A percentile compares a stretch with the other conserved stretches of the same genome.
phyloP scores from a whole-genome alignment of 2,113 vertebrate species.

The Lasiurus cinereus region DNA sequence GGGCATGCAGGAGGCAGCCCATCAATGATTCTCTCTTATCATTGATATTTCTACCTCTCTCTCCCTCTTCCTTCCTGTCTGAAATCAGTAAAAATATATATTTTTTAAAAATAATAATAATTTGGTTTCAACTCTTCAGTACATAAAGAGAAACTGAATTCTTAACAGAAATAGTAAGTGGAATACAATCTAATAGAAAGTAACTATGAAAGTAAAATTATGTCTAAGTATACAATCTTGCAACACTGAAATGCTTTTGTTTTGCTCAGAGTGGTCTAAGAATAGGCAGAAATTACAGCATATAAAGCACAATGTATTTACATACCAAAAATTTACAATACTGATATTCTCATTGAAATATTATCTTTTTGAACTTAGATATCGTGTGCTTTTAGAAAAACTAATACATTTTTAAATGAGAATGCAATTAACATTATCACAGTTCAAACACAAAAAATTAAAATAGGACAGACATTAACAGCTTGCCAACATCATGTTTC shows the following conservation, averaged over 20 bases:
- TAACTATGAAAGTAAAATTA: conserved; percentile 40
- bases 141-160: too few relatives aligned
- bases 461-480: conserved; percentile 82
- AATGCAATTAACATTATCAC: conserved; percentile 82
- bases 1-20: too few relatives aligned
- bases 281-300: conserved; percentile 85
- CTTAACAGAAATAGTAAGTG: too few relatives aligned
- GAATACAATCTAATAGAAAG: not conserved
- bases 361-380: conserved; percentile 69
- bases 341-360: conserved; percentile 75
- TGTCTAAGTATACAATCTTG: conserved; percentile 54
- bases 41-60: too few relatives aligned
- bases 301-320: conserved; percentile 87
- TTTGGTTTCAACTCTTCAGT: too few relatives aligned
- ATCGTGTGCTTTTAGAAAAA: conserved; percentile 72
- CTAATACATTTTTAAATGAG: conserved; percentile 79
- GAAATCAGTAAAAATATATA: too few relatives aligned
- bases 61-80: too few relatives aligned
- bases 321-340: conserved; percentile 86
- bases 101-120: too few relatives aligned
- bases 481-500: conserved; percentile 75
- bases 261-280: conserved; percentile 92
- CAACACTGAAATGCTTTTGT: conserved; percentile 73
- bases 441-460: conserved; percentile 82
- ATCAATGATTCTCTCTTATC: too few relatives aligned